Conservation (phyloP, 2,113 vertebrate genomes). For the Atractosteus spatula region DNA sequence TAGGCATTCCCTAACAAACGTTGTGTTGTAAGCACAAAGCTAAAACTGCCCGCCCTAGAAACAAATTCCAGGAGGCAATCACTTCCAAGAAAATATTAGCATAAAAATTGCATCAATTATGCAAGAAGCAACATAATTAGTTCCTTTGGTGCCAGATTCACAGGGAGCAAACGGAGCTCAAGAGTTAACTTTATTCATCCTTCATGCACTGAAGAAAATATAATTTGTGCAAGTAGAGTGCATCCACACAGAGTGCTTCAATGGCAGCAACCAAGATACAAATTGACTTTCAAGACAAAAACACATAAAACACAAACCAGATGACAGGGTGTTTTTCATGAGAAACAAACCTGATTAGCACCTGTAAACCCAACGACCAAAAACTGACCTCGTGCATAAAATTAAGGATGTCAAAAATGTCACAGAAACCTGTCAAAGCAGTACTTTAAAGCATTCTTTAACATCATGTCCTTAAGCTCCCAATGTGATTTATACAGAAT, state of each 20-base stretch:
- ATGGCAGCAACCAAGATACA: slow-evolving; percentile 1
- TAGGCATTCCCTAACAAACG: slow-evolving; percentile 26
- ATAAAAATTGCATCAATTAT: slow-evolving; percentile 36
- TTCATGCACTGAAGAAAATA: slow-evolving; percentile 18
- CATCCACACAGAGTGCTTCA: slow-evolving; percentile 12
- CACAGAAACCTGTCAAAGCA: background rate
- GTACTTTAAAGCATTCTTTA: no score
- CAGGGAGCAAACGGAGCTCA: slow-evolving; percentile 14
- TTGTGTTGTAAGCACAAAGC: slow-evolving; percentile 38
- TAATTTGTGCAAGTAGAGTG: slow-evolving; percentile 13
- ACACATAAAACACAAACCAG: slow-evolving; percentile 6
- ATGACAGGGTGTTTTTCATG: background rate
- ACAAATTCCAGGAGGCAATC: slow-evolving; percentile 28
- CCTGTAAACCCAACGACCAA: background rate
- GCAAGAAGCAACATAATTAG: slow-evolving; percentile 39
- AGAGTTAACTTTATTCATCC: slow-evolving; percentile 18
- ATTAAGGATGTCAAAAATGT: background rate
- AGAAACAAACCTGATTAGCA: background rate
- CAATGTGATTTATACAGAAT: no score
- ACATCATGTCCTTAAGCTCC: no score
- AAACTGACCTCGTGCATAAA: background rate
- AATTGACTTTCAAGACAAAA: slow-evolving; percentile 1
- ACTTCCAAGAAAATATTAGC: slow-evolving; percentile 29
- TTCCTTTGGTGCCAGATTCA: slow-evolving; percentile 37
- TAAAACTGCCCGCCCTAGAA: slow-evolving; percentile 25